phyloP scores from a whole-genome alignment of 1,140 invertebrate genomes.

The Bombus consobrinus region DNA sequence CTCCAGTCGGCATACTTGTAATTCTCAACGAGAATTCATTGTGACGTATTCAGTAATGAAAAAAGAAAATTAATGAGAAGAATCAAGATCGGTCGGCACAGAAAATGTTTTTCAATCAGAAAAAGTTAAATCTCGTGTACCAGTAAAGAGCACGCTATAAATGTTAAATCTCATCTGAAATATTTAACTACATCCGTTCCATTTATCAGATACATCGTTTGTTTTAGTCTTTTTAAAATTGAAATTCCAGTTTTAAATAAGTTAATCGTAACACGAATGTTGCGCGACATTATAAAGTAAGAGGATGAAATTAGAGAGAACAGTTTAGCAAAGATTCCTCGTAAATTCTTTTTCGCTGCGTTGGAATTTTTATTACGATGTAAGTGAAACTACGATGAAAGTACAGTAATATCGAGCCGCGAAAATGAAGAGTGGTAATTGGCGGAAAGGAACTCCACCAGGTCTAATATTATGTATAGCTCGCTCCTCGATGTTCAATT shows the following conservation, averaged over 20 bases:
- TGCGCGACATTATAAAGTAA: neutral
- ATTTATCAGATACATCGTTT: neutral
- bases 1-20: no score
- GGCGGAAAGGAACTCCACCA: neutral
- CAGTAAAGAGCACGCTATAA: neutral
- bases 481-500: neutral
- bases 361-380: slow-evolving; percentile 4
- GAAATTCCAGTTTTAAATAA: no score
- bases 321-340: neutral
- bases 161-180: neutral
- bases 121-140: no score
- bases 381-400: slow-evolving; percentile 23
- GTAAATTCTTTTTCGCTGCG: neutral
- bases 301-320: neutral
- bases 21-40: no score
- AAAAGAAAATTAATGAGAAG: neutral
- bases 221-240: neutral
- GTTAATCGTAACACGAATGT: neutral
- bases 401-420: neutral
- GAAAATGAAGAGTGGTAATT: slow-evolving; percentile 25
- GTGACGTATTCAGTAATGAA: neutral
- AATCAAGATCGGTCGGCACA: neutral
- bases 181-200: neutral
- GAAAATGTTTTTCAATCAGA: neutral
- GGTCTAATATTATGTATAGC: neutral